A percentile compares a stretch with the other conserved stretches of the same genome.
Evolutionary conservation across 2,888 invertebrate species (phyloP).

Genomic region (Galerucella nymphaeae): DNA sequence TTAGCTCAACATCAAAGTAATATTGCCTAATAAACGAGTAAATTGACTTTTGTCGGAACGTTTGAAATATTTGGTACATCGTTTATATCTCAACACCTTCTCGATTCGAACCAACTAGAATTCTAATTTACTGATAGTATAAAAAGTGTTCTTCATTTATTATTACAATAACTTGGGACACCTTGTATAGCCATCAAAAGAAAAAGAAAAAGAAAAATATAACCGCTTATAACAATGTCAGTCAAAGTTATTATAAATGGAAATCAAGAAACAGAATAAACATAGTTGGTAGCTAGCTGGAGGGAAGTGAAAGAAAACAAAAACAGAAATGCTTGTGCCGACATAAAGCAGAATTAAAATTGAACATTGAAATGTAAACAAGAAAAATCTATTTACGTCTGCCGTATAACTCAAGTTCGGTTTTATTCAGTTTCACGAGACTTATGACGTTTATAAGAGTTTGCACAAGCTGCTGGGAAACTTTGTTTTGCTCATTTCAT

Average conservation of each 20-base stretch:
- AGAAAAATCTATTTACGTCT: constrained; percentile 29
- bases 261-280: constrained; percentile 24
- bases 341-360: constrained; percentile 29
- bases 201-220: background rate
- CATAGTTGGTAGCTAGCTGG: constrained; percentile 16
- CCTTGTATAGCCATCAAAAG: background rate
- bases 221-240: constrained; percentile 15
- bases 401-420: constrained; percentile 25
- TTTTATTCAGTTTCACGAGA: constrained; percentile 25
- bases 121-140: too few relatives aligned
- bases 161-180: too few relatives aligned
- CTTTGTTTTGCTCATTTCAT: constrained; percentile 12
- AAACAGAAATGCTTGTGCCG: constrained; percentile 23
- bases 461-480: constrained; percentile 12
- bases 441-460: constrained; percentile 26
- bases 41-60: too few relatives aligned
- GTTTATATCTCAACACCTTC: too few relatives aligned
- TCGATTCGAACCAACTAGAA: too few relatives aligned
- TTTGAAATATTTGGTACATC: too few relatives aligned
- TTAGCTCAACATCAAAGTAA: too few relatives aligned
- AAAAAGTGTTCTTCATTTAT: too few relatives aligned
- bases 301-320: constrained; percentile 23
- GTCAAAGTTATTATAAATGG: constrained; percentile 14
- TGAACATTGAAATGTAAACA: constrained; percentile 33
- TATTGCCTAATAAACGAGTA: too few relatives aligned